Conservation (phyloP, 92 coral and sea anemone genomes). For the Phymanthus crucifer region DNA sequence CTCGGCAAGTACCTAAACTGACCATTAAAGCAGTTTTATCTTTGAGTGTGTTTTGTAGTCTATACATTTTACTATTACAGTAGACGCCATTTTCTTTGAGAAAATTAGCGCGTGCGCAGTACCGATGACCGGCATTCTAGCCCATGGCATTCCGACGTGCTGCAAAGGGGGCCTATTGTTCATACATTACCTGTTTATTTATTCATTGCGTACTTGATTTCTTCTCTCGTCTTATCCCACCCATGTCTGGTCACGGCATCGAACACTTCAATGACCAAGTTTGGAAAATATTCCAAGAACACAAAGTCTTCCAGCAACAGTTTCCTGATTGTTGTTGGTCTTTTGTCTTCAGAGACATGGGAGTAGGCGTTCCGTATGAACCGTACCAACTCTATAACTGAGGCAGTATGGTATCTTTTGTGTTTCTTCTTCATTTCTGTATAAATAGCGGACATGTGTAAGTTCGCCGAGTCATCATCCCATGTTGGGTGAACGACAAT, state of each 20-base stretch:
- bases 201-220: constrained; percentile 14
- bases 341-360: constrained; percentile 32
- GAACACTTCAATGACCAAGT: constrained; percentile 40
- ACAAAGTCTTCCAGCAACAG: constrained; percentile 26
- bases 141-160: not conserved
- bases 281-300: constrained; percentile 46
- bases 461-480: constrained; percentile 28
- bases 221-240: constrained; percentile 30
- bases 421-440: constrained; percentile 20
- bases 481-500: not conserved
- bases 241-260: constrained; percentile 24
- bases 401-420: constrained; percentile 27
- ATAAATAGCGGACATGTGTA: constrained; percentile 23
- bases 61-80: too few relatives aligned
- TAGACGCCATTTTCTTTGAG: too few relatives aligned
- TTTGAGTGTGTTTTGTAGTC: too few relatives aligned
- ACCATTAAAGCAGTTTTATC: too few relatives aligned
- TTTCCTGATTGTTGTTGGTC: constrained; percentile 9
- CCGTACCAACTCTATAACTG: constrained; percentile 41
- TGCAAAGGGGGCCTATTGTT: not conserved
- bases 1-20: too few relatives aligned
- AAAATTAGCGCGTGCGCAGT: too few relatives aligned
- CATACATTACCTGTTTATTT: not conserved
- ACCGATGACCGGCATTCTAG: too few relatives aligned
- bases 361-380: constrained; percentile 49